These are phyloP conservation scores for Manis crassicaudata DNA, from an alignment of 2,797 vertebrate species.

Conservation along the genomic window DNA sequence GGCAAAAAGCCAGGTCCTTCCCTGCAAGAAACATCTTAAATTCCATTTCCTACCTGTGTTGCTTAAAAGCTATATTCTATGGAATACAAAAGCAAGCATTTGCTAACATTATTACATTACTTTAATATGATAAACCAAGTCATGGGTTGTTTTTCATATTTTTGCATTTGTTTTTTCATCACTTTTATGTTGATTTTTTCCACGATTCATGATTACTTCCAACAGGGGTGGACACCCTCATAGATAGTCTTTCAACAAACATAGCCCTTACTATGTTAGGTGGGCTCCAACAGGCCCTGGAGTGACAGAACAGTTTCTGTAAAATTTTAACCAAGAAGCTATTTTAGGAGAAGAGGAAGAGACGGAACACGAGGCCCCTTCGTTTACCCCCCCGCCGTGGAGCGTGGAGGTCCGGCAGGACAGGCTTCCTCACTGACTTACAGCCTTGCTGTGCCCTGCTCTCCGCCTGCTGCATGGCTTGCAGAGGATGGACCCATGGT, in stretches of 20 bases:
- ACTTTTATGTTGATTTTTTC: too few species aligned
- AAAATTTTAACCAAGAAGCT: too few species aligned
- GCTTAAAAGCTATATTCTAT: too few species aligned
- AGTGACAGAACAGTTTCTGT: background rate
- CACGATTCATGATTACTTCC: background rate
- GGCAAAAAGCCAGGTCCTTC: background rate
- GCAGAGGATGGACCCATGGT: background rate
- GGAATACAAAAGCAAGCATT: background rate
- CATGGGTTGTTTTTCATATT: background rate
- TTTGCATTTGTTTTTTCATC: background rate
- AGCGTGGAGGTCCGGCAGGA: background rate
- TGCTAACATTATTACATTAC: too few species aligned
- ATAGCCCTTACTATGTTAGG: background rate
- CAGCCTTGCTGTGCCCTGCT: too few species aligned
- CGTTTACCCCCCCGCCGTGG: rapidly evolving
- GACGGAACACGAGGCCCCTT: rapidly evolving
- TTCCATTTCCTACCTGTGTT: background rate
- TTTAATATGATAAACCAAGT: too few species aligned
- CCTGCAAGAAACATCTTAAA: background rate
- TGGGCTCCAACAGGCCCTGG: rapidly evolving
- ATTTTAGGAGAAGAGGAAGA: background rate
- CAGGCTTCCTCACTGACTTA: rapidly evolving
- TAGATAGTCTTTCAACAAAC: rapidly evolving
- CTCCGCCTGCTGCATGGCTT: background rate
- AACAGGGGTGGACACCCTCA: rapidly evolving